These are phyloP conservation scores for Pseudomyrmex flavicornis DNA, from an alignment of 1,140 invertebrate genomes.

Conservation along the genomic window DNA sequence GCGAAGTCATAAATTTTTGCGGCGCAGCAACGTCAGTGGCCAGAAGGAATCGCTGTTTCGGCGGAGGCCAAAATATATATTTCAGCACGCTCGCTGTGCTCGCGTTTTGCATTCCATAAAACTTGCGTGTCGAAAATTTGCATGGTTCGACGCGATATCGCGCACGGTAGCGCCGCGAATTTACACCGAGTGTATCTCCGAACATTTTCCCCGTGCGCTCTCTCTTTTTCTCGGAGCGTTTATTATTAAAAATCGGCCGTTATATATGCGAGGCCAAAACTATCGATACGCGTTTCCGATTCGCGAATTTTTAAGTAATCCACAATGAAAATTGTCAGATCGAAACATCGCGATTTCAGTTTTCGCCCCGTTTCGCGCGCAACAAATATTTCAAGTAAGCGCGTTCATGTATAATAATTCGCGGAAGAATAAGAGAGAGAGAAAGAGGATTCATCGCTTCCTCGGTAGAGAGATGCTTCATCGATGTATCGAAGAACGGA, in stretches of 20 bases:
- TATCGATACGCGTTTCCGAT: neutral
- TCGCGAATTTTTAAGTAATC: conserved; percentile 24
- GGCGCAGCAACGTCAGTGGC: conserved; percentile 42
- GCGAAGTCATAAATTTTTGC: conserved; percentile 49
- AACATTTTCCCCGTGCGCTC: neutral
- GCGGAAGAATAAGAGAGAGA: too few species aligned
- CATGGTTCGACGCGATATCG: conserved; percentile 54
- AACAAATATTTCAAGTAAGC: too few species aligned
- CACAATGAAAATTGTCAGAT: conserved; percentile 40
- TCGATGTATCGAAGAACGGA: conserved; percentile 49
- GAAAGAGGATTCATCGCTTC: neutral
- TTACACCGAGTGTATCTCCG: conserved; percentile 35
- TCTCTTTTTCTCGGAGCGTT: conserved; percentile 5
- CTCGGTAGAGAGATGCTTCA: neutral
- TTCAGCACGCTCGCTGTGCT: conserved; percentile 39
- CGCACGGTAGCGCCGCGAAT: conserved; percentile 24
- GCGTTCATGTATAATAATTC: too few species aligned
- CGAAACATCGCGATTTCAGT: conserved; percentile 21
- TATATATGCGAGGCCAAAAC: conserved; percentile 18
- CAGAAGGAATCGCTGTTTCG: conserved; percentile 55
- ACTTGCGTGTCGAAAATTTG: conserved; percentile 56
- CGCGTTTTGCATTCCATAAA: conserved; percentile 56
- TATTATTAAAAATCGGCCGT: conserved; percentile 53
- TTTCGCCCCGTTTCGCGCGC: conserved; percentile 13
- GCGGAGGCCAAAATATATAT: conserved; percentile 51